These are phyloP conservation scores for Euura lappo DNA, from an alignment of 1,140 invertebrate species.

Conservation along the genomic window DNA sequence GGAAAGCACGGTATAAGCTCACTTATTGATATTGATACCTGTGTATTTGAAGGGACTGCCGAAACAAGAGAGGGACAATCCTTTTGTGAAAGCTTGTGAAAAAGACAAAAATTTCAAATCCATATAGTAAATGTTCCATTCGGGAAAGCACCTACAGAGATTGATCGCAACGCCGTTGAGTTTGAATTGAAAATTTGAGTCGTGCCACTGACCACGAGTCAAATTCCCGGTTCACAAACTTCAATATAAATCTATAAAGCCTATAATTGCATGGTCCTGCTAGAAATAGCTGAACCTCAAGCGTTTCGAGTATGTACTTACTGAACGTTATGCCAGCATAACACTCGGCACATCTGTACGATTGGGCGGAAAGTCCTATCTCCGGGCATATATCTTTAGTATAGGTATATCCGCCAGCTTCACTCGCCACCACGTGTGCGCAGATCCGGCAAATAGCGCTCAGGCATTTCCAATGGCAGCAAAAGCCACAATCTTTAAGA, in stretches of 20 bases:
- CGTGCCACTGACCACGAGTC: too few relatives aligned
- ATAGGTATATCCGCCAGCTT: conserved; percentile 70
- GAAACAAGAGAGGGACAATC: conserved; percentile 57
- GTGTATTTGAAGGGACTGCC: conserved; percentile 52
- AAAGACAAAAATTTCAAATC: conserved; percentile 19
- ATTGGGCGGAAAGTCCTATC: conserved; percentile 75
- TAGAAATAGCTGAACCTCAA: too few relatives aligned
- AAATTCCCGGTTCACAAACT: too few relatives aligned
- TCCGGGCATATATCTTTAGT: conserved; percentile 84
- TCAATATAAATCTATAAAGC: too few relatives aligned
- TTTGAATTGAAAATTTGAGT: too few relatives aligned
- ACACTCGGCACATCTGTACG: conserved; percentile 84
- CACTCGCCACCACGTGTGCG: conserved; percentile 77
- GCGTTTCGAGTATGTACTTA: conserved; percentile 57
- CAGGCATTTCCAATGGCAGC: conserved; percentile 81
- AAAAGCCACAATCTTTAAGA: conserved; percentile 69
- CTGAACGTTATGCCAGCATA: conserved; percentile 74
- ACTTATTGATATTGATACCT: conserved; percentile 35
- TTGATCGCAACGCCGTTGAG: too few relatives aligned
- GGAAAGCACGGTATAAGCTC: too few relatives aligned
- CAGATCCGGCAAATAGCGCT: conserved; percentile 75
- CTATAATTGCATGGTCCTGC: too few relatives aligned
- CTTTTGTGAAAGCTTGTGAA: conserved; percentile 56
- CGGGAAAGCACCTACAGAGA: too few relatives aligned
- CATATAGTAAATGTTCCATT: too few relatives aligned